Base-by-base conservation (phyloP, 2,113 vertebrate species). In the Blennius ocellaris region DNA sequence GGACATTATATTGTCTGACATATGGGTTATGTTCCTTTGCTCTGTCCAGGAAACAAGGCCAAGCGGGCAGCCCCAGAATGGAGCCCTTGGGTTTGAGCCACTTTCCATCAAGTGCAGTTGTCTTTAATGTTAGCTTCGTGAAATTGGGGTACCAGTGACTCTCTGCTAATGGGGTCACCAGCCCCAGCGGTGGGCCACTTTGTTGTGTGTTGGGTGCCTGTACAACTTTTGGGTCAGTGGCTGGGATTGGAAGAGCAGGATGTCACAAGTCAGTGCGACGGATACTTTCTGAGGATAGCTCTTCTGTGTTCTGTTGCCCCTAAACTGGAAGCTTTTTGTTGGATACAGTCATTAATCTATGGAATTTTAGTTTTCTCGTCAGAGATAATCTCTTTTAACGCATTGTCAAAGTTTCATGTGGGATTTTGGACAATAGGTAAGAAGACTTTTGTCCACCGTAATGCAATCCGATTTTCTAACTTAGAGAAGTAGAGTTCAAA, bases 31-130 rank as follows among this genome's bases (percentile, higher is more conserved):
- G 63, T 80, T 86, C 55, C 78, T 86, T 72, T 57, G 69, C 85
- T 83, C 87, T 71, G 87, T 90, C 86, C 90, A 90, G 83, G 87
- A 92, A 92, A 87, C 71, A 81, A 73, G 84, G 87, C 89, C 88
- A 90, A 88, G 73, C 69, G 48, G 70, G 68, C 76, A 84, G 78
- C 66, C 71, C 65, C 72, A 80, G 86, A 84, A 81, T 72, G 65
- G 67, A 86, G 62, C 61, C 76, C 78, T 75, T 75, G 80, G 78
- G 68, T 75, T 80, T 73, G 77, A 78, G 83, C 68, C 66, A 55
- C 68, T 80, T 79, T 82, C 78, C 77, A 79, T 84, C 64, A 39
- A n/a, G 65, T 81, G 73, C 80, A 66, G 61, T 87, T 71, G 58
- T 78, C 78, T 83, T 85, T 85, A 80, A 76, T 81, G 82, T 81